Base-by-base conservation (phyloP, 2,113 vertebrate genomes). In the Chauna torquata region DNA sequence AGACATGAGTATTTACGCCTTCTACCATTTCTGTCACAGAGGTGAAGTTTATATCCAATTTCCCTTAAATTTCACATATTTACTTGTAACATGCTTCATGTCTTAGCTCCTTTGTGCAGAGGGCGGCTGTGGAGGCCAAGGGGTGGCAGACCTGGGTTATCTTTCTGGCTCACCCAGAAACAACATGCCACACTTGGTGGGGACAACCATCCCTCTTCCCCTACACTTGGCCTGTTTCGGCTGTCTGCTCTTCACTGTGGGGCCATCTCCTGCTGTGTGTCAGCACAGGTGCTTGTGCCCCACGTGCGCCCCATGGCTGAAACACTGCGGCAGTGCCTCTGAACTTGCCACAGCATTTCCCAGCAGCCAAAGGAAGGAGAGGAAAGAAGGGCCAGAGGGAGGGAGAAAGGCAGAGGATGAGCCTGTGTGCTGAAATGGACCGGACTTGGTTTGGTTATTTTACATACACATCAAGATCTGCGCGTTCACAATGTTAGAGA, bases 291-390 rank as follows among this genome's bases (percentile, higher is more conserved):
- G 69, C n/a, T 38, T 24, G 4, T 0, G 7, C 42, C 42, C 32
- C 1, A 0, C 0, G 1, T 6, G n/a, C 3, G 6, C 44, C 24
- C 11, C 1, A 1, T 9, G 50, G 38, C 32, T 34, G 36, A 45
- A 36, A 65, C 42, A 34, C 16, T 0, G 1, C 1, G 2, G 27
- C 75, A 50, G 36, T 49, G 61, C n/a, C 55, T 45, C 42, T 24
- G 32, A 58, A 27, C 38, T 6, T 15, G n/a, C 32, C 75, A 25
- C 27, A 5, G 16, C 32, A 22, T 16, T 62, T 49, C 47, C 32
- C 80, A 59, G 23, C 23, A 58, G 44, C 10, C 74, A 54, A 24
- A 17, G 20, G 12, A 52, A 59, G 49, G 49, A 42, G 24, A 47
- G 66, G 62, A 75, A 75, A 75, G 34, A 64, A 54, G 55, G 9